These are phyloP conservation scores for Hippolais icterina DNA, from an alignment of 2,113 vertebrate species.

Conservation along the genomic window DNA sequence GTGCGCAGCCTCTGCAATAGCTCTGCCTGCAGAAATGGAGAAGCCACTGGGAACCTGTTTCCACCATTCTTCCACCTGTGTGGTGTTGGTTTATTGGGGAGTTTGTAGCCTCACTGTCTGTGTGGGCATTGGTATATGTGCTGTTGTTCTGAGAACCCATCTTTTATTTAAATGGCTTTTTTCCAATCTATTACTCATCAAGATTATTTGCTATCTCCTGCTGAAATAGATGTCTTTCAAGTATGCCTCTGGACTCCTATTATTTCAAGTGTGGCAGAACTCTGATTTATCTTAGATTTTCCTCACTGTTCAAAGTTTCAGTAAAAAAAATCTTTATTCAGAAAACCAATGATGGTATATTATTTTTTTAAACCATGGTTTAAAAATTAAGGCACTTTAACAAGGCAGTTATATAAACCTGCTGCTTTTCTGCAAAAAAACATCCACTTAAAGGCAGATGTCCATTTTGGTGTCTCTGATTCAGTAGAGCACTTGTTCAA, in stretches of 20 bases:
- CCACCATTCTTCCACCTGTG: not conserved
- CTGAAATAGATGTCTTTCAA: conserved; percentile 9
- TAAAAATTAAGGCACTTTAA: conserved; percentile 14
- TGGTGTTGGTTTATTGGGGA: not conserved
- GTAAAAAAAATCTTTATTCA: not conserved
- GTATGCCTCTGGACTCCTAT: not conserved
- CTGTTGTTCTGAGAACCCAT: not conserved
- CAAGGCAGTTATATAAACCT: not conserved
- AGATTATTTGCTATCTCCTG: not conserved
- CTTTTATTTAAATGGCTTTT: not conserved
- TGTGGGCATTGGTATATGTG: not conserved
- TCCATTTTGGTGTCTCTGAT: not conserved
- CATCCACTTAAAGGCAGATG: not conserved
- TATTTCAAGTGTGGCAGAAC: not conserved
- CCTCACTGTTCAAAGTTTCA: not conserved
- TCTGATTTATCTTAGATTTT: not conserved
- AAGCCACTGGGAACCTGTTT: not conserved
- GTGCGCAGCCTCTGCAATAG: fast-evolving
- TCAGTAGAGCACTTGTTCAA: not conserved
- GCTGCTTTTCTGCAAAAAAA: conserved; percentile 15
- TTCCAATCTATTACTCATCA: not conserved
- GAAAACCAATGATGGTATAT: not conserved
- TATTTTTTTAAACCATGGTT: not conserved
- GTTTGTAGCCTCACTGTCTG: not conserved
- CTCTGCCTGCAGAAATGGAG: not conserved